Evolutionary conservation across 2,113 vertebrate genomes (phyloP).

Genomic region (Lycocorax pyrrhopterus): DNA sequence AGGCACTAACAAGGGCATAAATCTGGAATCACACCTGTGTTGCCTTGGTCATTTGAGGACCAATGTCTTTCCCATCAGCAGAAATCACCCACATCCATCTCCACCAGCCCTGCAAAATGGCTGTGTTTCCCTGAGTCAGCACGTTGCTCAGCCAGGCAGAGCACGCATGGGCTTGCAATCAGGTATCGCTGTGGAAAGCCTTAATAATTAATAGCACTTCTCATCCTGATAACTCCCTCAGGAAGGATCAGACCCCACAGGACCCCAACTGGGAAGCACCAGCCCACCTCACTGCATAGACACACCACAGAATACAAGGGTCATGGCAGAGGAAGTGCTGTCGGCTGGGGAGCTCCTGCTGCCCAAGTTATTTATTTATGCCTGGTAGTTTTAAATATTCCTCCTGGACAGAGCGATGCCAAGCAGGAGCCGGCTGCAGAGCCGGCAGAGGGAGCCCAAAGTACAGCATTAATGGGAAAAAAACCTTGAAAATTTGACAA

Average conservation of each 20-base stretch:
- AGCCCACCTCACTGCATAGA: neutral
- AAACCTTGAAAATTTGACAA: slow-evolving; percentile 9
- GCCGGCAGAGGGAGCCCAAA: slow-evolving; percentile 67
- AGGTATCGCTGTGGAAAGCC: neutral
- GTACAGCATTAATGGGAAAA: neutral
- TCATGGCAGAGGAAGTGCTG: neutral
- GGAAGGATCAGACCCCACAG: neutral
- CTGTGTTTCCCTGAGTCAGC: neutral
- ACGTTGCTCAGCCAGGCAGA: neutral
- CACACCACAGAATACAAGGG: neutral
- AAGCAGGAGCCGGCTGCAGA: neutral
- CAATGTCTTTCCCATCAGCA: neutral
- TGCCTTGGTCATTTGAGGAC: neutral
- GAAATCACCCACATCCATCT: neutral
- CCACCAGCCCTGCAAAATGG: neutral
- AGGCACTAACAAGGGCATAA: neutral
- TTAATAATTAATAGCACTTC: slow-evolving; percentile 48
- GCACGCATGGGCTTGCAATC: neutral
- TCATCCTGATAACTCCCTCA: neutral
- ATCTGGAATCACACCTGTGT: neutral
- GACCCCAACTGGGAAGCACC: neutral
- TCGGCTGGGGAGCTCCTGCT: neutral
- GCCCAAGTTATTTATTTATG: neutral
- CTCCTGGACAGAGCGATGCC: neutral
- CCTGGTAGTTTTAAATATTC: neutral